Percentiles rank a stretch among this genome's conserved stretches.
phyloP scores from a whole-genome alignment of 2,888 invertebrate genomes.

The Cenopis cana region DNA sequence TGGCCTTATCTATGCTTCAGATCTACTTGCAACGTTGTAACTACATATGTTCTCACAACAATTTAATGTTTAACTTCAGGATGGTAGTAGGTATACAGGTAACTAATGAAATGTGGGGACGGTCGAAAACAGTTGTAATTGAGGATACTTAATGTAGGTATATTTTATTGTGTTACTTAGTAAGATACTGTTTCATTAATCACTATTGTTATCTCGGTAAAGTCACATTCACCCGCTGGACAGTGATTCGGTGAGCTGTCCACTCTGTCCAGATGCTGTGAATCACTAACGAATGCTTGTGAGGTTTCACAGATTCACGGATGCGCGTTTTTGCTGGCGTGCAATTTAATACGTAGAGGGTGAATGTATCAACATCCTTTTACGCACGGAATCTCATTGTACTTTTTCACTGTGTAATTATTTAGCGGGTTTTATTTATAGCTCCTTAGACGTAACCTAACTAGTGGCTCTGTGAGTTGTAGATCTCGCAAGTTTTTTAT shows the following conservation, averaged over 20 bases:
- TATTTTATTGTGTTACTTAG: no score
- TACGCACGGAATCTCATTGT: background rate
- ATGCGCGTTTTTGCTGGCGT: constrained; percentile 28
- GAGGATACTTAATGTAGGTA: no score
- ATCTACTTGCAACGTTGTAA: no score
- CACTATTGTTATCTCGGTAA: background rate
- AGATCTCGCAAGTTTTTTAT: no score
- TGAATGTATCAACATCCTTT: constrained; percentile 32
- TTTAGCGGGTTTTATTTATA: background rate
- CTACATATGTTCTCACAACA: no score
- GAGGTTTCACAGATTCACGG: constrained; percentile 35
- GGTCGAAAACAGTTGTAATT: no score
- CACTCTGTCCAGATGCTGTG: constrained; percentile 26
- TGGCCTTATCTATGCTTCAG: no score
- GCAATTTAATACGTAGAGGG: constrained; percentile 37
- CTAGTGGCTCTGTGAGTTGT: no score
- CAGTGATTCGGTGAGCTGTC: background rate
- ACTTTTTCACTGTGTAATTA: background rate
- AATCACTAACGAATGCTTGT: constrained; percentile 15
- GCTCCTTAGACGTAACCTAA: background rate
- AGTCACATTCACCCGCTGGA: background rate
- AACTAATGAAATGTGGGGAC: no score
- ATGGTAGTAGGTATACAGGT: no score
- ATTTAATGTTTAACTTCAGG: no score
- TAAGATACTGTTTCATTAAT: no score